Evolutionary conservation across 2,888 invertebrate species (phyloP).

Genomic region (Rhingia rostrata): DNA sequence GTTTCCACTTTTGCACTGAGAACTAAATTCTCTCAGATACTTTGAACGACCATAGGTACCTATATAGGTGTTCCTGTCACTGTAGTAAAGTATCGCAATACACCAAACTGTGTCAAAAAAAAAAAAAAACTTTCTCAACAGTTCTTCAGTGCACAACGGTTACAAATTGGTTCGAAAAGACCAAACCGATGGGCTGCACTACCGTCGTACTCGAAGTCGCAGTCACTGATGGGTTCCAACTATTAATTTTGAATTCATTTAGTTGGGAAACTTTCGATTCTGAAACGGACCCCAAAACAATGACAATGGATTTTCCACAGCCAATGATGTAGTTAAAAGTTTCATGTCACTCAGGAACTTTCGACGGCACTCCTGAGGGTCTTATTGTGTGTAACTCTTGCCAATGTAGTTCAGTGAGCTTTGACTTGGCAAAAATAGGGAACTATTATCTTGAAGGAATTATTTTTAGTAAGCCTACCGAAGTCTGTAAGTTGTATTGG

Average conservation of each 20-base stretch:
- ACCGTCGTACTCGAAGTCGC: background rate
- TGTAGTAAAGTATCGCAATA: conserved; percentile 4
- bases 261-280: conserved; percentile 14
- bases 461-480: too few species aligned
- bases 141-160: conserved; percentile 16
- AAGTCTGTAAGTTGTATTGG: too few species aligned
- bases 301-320: conserved; percentile 2
- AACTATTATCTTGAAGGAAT: too few species aligned
- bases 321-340: conserved; percentile 12
- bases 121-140: conserved; percentile 7
- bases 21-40: too few species aligned
- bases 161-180: background rate
- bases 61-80: conserved; percentile 7
- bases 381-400: background rate
- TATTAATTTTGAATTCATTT: conserved; percentile 21
- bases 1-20: background rate
- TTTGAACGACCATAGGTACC: background rate
- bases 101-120: conserved; percentile 23
- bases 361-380: background rate
- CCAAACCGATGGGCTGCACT: background rate
- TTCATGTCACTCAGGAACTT: background rate
- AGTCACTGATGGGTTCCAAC: background rate
- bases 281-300: conserved; percentile 12
- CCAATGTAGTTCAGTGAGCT: too few species aligned
- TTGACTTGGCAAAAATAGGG: too few species aligned